Evolutionary conservation across 2,888 invertebrate genomes (phyloP), one percentile per base, ranked within the genome.

Genomic region (Anthophora plumipes): DNA sequence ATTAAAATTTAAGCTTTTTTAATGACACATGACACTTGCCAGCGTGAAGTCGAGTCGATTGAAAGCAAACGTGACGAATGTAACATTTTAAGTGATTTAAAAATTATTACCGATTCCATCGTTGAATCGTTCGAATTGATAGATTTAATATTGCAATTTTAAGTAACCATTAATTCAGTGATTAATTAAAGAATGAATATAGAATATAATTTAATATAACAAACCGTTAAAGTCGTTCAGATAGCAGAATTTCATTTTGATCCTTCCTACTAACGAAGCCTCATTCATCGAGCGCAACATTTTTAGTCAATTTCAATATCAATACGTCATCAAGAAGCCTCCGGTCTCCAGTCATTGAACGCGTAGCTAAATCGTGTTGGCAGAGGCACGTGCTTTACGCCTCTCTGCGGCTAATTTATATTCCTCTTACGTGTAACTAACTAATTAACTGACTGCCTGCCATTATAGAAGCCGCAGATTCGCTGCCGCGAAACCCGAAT

Each of bases 391-490:
- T 9, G 39, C 22, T 50, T 60, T 37, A 17, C 48, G 31, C 43
- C 17, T 12, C 22, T 48, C 54, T 68, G 61, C 14, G 54, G 74
- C 31, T 60, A 76, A 81, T 81, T 82, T 76, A 76, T 82, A 71
- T 70, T 69, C 61, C 82, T 60, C 82, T 77, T 82, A 82, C 46
- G 69, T 77, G 72, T 59, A 82, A 71, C 71, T 72, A 68, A 72
- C 67, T 82, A 76, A 82, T 82, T 82, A 82, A 81, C 82, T 17
- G 63, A 60, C 76, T 64, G 70, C 12, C 81, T 60, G 50, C 57
- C 55, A 59, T 63, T 60, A 69, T 22, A 57, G 46, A 43, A 55
- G 20, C 81, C 75, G 20, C 76, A 72, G 68, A 52, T 67, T 71
- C 70, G 50, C 64, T 48, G 50, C 66, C 50, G 31, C 75, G 37